Evolutionary conservation across 2,888 invertebrate species (phyloP).

Genomic region (Choristoneura rosaceana): DNA sequence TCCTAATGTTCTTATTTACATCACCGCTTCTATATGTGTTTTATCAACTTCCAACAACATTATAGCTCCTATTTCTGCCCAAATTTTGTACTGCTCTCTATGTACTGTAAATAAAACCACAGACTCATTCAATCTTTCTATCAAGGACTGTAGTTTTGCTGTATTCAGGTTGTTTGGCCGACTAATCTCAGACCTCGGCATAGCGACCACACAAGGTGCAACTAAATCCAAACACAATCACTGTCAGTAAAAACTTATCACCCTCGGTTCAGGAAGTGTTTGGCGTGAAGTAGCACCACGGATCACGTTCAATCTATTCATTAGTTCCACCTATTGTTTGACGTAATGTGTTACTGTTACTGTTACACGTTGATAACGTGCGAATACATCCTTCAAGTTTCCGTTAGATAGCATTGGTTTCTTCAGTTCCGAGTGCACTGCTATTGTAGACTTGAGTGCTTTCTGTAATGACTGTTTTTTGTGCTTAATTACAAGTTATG

Average conservation of each 20-base stretch:
- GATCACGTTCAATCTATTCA: conserved; percentile 57
- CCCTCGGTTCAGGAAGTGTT: conserved; percentile 19
- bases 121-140: too few relatives aligned
- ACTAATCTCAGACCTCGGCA: too few relatives aligned
- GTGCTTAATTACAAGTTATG: conserved; percentile 11
- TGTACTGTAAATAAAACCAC: too few relatives aligned
- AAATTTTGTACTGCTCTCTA: too few relatives aligned
- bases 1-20: too few relatives aligned
- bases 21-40: too few relatives aligned
- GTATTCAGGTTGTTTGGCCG: too few relatives aligned
- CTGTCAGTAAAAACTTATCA: not conserved
- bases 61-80: too few relatives aligned
- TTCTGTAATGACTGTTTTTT: conserved; percentile 5
- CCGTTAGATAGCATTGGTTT: conserved; percentile 20
- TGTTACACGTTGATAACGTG: conserved; percentile 45
- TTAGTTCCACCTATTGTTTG: conserved; percentile 55
- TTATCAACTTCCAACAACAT: too few relatives aligned
- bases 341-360: conserved; percentile 51
- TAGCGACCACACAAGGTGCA: too few relatives aligned
- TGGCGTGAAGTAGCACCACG: conserved; percentile 38
- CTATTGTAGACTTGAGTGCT: conserved; percentile 19
- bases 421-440: conserved; percentile 3
- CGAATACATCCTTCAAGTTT: conserved; percentile 2
- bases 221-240: too few relatives aligned
- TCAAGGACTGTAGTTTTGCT: too few relatives aligned